phyloP scores from a whole-genome alignment of 2,113 vertebrate species.

The Desmodus rotundus region DNA sequence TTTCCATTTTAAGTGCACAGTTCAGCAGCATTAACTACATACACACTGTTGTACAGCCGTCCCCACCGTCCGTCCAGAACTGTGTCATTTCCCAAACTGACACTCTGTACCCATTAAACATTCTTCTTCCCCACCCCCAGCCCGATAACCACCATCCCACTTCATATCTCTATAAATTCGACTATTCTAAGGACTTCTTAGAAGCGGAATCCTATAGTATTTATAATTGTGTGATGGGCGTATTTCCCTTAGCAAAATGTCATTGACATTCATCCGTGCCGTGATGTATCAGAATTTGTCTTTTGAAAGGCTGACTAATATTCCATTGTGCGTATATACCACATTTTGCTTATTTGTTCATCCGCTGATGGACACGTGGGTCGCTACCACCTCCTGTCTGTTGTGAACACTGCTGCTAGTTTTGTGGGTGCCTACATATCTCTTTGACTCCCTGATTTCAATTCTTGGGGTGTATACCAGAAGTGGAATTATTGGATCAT shows the following conservation, averaged over 20 bases:
- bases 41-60: not conserved
- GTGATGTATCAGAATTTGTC: not conserved
- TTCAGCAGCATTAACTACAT: not conserved
- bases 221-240: not conserved
- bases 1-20: not conserved
- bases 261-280: not conserved
- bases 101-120: not conserved
- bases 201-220: not conserved
- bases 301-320: not conserved
- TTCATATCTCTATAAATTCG: not conserved
- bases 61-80: not conserved
- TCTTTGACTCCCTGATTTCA: not conserved
- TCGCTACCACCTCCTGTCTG: not conserved
- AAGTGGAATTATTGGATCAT: not conserved
- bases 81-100: not conserved
- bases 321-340: fast-evolving
- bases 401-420: not conserved
- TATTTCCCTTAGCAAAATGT: not conserved
- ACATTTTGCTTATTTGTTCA: too few species aligned
- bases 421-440: not conserved
- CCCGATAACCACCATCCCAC: not conserved
- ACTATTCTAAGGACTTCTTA: not conserved
- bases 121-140: fast-evolving
- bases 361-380: fast-evolving
- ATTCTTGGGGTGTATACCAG: not conserved